A percentile compares a stretch with the other conserved stretches of the same genome.
phyloP scores from a whole-genome alignment of 2,888 invertebrate genomes.

The Pecten maximus region DNA sequence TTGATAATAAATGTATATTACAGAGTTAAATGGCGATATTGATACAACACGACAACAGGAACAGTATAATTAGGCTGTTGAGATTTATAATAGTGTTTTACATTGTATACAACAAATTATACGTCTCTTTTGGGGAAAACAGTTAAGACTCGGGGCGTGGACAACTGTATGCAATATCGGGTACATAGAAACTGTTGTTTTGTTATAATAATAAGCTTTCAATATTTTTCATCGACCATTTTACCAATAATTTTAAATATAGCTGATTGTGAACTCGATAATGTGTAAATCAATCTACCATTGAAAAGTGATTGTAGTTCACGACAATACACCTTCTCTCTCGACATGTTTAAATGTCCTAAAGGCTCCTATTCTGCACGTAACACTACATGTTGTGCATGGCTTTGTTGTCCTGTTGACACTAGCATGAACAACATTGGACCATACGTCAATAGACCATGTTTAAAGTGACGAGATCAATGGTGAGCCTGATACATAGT shows the following conservation, averaged over 20 bases:
- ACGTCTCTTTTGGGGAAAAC: too few relatives aligned
- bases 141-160: too few relatives aligned
- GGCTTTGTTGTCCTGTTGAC: conserved; percentile 1
- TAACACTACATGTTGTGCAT: not conserved
- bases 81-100: too few relatives aligned
- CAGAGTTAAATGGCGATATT: too few relatives aligned
- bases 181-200: not conserved
- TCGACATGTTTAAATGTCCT: not conserved
- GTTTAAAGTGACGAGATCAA: not conserved
- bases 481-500: not conserved
- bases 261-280: not conserved
- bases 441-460: not conserved
- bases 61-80: too few relatives aligned
- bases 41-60: too few relatives aligned
- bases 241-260: not conserved
- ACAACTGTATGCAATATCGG: too few relatives aligned
- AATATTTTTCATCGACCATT: conserved; percentile 20
- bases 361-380: not conserved
- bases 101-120: too few relatives aligned
- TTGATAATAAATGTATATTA: too few relatives aligned
- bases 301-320: not conserved
- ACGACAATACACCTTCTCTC: not conserved
- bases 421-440: not conserved
- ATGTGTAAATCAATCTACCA: not conserved
- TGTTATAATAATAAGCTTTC: not conserved